Conservation (phyloP, 2,888 invertebrate genomes). For the Tipula unca region DNA sequence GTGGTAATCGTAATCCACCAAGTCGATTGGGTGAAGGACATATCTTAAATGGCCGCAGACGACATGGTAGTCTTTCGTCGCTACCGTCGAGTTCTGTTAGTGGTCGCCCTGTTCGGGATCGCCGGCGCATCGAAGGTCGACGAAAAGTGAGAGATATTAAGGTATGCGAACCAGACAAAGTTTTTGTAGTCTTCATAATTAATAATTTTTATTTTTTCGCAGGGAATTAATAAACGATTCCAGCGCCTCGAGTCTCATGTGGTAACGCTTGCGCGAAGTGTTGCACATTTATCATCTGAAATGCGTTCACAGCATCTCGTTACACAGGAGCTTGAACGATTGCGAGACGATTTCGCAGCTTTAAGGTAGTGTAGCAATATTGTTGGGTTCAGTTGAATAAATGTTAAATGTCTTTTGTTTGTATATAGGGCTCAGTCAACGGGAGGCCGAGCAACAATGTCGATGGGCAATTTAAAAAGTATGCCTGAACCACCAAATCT, state of each 20-base stretch:
- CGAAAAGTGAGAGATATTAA: slow-evolving; percentile 65
- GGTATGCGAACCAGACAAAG: slow-evolving; percentile 37
- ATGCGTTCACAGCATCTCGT: slow-evolving; percentile 83
- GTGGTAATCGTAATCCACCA: slow-evolving; percentile 33
- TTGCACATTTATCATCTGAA: slow-evolving; percentile 85
- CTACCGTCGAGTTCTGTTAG: slow-evolving; percentile 76
- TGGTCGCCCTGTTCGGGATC: slow-evolving; percentile 65
- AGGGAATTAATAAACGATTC: slow-evolving; percentile 79
- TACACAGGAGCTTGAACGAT: slow-evolving; percentile 83
- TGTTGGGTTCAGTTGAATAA: background rate
- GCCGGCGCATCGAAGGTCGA: slow-evolving; percentile 60
- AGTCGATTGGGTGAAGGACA: slow-evolving; percentile 22
- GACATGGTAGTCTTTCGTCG: slow-evolving; percentile 76
- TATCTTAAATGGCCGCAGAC: slow-evolving; percentile 42
- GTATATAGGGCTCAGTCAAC: slow-evolving; percentile 23
- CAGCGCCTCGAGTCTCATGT: slow-evolving; percentile 85
- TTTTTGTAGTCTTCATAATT: background rate
- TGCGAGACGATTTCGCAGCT: slow-evolving; percentile 69
- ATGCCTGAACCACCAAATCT: slow-evolving; percentile 59
- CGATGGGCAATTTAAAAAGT: slow-evolving; percentile 31
- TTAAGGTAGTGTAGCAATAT: slow-evolving; percentile 25
- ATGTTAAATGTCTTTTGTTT: background rate
- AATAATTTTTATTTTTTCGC: slow-evolving; percentile 27
- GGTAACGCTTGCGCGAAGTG: slow-evolving; percentile 80
- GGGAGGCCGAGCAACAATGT: slow-evolving; percentile 24